Conservation (phyloP, 2,797 vertebrate genomes). For the Pelochelys cantorii region DNA sequence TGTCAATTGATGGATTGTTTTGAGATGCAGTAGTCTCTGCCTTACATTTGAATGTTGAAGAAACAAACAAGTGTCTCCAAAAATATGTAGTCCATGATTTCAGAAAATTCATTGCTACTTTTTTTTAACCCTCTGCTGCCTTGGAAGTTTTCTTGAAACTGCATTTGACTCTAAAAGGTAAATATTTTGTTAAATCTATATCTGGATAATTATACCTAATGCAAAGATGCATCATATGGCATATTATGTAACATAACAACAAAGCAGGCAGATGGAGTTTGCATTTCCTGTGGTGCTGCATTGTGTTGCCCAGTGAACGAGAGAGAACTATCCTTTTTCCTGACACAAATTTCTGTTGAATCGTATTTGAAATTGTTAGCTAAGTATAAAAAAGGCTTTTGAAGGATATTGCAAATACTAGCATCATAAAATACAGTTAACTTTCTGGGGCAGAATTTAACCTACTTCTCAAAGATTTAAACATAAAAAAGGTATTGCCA, state of each 20-base stretch:
- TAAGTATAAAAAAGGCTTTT: not conserved
- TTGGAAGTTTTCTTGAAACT: conserved; percentile 88
- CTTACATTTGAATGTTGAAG: conserved; percentile 18
- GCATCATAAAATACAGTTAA: not conserved
- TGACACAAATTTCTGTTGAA: not conserved
- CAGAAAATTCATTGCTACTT: conserved; percentile 71
- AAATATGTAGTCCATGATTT: conserved; percentile 54
- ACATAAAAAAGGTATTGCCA: not conserved
- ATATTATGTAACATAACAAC: not conserved
- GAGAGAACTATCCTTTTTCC: conserved; percentile 29
- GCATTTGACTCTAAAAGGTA: conserved; percentile 88
- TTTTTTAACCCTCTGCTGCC: conserved; percentile 89
- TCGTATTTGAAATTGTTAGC: not conserved
- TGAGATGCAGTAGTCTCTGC: conserved; percentile 9
- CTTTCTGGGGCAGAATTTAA: conserved; percentile 19
- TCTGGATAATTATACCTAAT: conserved; percentile 27
- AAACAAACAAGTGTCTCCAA: conserved; percentile 45
- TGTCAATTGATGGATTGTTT: conserved; percentile 13
- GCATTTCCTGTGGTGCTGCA: conserved; percentile 53
- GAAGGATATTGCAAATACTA: not conserved
- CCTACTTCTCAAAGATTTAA: not conserved
- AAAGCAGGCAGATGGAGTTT: conserved; percentile 62
- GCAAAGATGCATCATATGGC: conserved; percentile 58
- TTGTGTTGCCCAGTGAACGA: conserved; percentile 6
- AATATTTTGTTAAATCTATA: conserved; percentile 76